A percentile compares a stretch with the other conserved stretches of the same genome.
Conservation (phyloP, 2,113 vertebrate species). For the Cnemophilus loriae region DNA sequence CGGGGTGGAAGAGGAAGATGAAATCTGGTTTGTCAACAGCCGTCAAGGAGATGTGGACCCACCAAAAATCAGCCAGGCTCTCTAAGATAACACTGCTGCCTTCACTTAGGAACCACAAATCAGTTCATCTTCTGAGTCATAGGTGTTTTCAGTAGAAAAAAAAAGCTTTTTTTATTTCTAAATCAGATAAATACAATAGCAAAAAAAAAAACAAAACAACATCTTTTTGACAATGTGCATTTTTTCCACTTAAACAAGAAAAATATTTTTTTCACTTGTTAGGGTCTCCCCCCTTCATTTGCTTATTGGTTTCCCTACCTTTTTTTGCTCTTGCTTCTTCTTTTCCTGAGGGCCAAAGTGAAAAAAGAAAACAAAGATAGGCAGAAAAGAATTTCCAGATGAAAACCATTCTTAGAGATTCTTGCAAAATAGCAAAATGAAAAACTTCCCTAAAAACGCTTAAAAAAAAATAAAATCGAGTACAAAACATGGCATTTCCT, state of each 20-base stretch:
- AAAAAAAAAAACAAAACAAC: fast-evolving
- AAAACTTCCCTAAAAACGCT: background rate
- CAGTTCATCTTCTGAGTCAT: background rate
- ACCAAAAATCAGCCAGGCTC: background rate
- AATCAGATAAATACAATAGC: background rate
- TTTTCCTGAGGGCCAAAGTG: background rate
- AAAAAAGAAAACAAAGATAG: background rate
- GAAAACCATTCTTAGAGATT: background rate
- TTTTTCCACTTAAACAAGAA: background rate
- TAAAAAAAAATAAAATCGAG: background rate
- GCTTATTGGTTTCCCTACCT: background rate
- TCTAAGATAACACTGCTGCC: background rate
- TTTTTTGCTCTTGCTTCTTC: background rate
- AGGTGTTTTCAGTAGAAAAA: background rate
- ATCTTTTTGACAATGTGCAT: background rate
- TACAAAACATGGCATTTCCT: background rate
- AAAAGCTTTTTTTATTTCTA: background rate
- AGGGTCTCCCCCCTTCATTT: fast-evolving
- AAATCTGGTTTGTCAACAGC: conserved; percentile 20
- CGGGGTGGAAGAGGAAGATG: background rate
- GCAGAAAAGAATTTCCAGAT: background rate
- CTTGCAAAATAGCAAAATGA: background rate
- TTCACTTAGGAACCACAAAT: background rate
- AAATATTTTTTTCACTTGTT: background rate
- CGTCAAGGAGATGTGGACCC: background rate